A percentile compares a stretch with the other conserved stretches of the same genome.
Evolutionary conservation across 1,140 invertebrate genomes (phyloP).

Genomic region (Paraescarpia echinospica): DNA sequence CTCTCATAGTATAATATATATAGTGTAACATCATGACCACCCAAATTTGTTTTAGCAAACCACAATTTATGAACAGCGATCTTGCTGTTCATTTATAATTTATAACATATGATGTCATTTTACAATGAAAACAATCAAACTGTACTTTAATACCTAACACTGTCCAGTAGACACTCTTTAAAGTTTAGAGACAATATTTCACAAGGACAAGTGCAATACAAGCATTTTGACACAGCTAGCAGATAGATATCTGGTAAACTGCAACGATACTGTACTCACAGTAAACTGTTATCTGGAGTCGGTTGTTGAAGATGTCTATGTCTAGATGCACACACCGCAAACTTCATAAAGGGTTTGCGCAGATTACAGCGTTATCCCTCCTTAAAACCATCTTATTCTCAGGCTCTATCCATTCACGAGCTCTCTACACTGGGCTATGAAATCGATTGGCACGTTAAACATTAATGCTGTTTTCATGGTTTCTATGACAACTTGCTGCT

Average conservation of each 20-base stretch:
- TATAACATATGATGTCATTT: too few species aligned
- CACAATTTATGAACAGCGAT: too few species aligned
- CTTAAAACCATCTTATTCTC: neutral
- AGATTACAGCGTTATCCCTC: neutral
- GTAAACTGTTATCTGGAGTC: neutral
- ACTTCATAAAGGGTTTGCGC: neutral
- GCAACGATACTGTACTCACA: neutral
- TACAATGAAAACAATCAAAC: too few species aligned
- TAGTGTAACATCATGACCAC: too few species aligned
- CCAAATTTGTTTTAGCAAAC: too few species aligned
- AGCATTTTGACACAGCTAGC: neutral
- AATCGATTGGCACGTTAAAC: slow-evolving; percentile 5
- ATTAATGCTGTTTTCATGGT: neutral
- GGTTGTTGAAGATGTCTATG: neutral
- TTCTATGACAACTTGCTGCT: neutral
- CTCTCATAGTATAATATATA: too few species aligned
- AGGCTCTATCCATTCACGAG: neutral
- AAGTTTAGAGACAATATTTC: neutral
- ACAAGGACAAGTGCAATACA: neutral
- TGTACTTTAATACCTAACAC: too few species aligned
- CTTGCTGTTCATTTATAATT: too few species aligned
- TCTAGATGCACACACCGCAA: neutral
- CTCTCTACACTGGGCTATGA: neutral
- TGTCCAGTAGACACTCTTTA: too few species aligned
- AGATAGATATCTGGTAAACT: neutral